These are phyloP conservation scores for Apis florea DNA, from an alignment of 1,140 invertebrate genomes.

Conservation along the genomic window DNA sequence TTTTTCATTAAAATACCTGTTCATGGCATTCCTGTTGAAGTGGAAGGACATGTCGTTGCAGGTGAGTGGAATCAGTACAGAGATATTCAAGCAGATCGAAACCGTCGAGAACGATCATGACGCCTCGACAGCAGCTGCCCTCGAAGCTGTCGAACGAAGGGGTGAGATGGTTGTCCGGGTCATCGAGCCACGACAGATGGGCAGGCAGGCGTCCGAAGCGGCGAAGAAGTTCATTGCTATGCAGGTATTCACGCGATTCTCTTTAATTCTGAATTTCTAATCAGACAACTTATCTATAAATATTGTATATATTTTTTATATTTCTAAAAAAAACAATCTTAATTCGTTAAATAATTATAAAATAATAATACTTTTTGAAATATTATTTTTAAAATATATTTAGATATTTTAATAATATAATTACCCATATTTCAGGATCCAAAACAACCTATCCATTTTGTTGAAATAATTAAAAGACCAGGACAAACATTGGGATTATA, in stretches of 20 bases:
- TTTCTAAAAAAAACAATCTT: background rate
- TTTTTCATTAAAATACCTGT: no score
- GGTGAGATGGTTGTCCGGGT: constrained; percentile 97
- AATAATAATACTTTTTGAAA: background rate
- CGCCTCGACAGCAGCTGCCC: constrained; percentile 92
- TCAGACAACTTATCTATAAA: background rate
- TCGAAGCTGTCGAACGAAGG: constrained; percentile 93
- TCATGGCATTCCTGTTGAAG: constrained; percentile 33
- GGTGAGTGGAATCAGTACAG: constrained; percentile 96
- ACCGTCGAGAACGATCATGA: constrained; percentile 97
- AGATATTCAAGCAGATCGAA: constrained; percentile 98
- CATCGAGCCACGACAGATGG: constrained; percentile 91
- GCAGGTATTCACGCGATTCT: constrained; percentile 79
- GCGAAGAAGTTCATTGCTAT: constrained; percentile 90
- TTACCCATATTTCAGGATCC: constrained; percentile 82
- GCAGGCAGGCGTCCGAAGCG: constrained; percentile 89
- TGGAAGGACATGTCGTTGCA: constrained; percentile 77
- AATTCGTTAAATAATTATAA: background rate
- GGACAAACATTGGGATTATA: constrained; percentile 99
- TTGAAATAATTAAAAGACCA: constrained; percentile 99
- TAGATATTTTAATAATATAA: background rate
- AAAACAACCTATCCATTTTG: constrained; percentile 93
- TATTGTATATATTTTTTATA: background rate
- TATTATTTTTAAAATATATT: background rate
- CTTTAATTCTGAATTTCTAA: background rate